A percentile compares a stretch with the other conserved stretches of the same genome.
These are phyloP conservation scores for Struthio camelus DNA, from an alignment of 2,113 vertebrate species.

Conservation along the genomic window DNA sequence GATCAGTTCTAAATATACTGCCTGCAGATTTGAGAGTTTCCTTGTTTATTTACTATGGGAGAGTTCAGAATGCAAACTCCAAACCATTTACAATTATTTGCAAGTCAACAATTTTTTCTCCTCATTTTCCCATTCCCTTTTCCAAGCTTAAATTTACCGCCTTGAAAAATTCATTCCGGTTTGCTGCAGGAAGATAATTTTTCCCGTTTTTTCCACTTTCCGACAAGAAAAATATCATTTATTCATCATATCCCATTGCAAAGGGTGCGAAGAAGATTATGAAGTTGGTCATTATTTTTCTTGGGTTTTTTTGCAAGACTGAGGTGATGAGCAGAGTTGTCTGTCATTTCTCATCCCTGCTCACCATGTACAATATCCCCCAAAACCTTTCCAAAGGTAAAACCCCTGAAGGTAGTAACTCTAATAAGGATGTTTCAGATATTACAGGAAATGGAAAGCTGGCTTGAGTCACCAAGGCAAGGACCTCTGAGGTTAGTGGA, in stretches of 20 bases:
- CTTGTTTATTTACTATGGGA: background rate
- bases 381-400: background rate
- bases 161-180: background rate
- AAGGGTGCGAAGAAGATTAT: background rate
- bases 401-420: background rate
- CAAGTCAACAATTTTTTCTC: background rate
- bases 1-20: background rate
- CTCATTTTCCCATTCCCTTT: background rate
- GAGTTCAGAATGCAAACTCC: background rate
- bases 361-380: accelerated
- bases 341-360: background rate
- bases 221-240: background rate
- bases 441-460: background rate
- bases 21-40: background rate
- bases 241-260: background rate
- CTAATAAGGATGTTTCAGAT: background rate
- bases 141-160: background rate
- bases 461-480: background rate
- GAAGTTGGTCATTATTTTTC: background rate
- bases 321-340: background rate
- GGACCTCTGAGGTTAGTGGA: background rate
- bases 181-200: background rate
- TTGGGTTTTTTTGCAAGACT: background rate
- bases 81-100: background rate
- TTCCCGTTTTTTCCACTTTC: background rate